Evolutionary conservation across 2,888 invertebrate species (phyloP).

Genomic region (Nomada lathburiana): DNA sequence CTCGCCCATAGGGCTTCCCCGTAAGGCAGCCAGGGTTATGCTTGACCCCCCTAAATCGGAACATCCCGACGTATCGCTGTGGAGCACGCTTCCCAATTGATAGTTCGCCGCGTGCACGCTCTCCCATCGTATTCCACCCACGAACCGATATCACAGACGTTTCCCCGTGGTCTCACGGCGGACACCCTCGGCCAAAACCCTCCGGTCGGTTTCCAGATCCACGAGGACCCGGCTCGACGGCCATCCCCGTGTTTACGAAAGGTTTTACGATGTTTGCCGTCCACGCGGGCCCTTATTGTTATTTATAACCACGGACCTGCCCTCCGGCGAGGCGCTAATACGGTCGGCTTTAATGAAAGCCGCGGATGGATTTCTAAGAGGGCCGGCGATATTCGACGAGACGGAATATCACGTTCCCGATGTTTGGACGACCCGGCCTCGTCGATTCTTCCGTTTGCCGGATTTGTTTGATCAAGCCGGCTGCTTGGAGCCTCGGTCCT

Average conservation of each 20-base stretch:
- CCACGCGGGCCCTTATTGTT: slow-evolving; percentile 71
- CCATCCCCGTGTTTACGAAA: slow-evolving; percentile 64
- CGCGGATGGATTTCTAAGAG: slow-evolving; percentile 59
- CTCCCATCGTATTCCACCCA: slow-evolving; percentile 62
- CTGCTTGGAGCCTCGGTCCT: neutral
- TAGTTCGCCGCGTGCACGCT: slow-evolving; percentile 62
- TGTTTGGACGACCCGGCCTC: slow-evolving; percentile 40
- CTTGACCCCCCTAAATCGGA: slow-evolving; percentile 71
- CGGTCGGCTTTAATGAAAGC: slow-evolving; percentile 73
- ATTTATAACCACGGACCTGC: slow-evolving; percentile 71
- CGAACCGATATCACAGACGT: slow-evolving; percentile 63
- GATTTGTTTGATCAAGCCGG: slow-evolving; percentile 26
- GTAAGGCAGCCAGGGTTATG: slow-evolving; percentile 24
- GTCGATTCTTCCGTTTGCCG: neutral
- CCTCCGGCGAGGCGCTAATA: slow-evolving; percentile 69
- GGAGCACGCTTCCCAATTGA: slow-evolving; percentile 76
- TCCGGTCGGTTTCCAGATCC: neutral
- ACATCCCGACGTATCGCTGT: slow-evolving; percentile 73
- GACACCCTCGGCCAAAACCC: neutral
- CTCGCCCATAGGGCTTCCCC: slow-evolving; percentile 11
- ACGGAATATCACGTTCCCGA: slow-evolving; percentile 51
- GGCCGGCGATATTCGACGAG: slow-evolving; percentile 30
- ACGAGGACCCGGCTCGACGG: slow-evolving; percentile 14
- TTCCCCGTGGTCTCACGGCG: slow-evolving; percentile 47
- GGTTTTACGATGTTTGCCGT: slow-evolving; percentile 74